Conservation (phyloP, 1,140 invertebrate genomes). For the Cherax destructor region DNA sequence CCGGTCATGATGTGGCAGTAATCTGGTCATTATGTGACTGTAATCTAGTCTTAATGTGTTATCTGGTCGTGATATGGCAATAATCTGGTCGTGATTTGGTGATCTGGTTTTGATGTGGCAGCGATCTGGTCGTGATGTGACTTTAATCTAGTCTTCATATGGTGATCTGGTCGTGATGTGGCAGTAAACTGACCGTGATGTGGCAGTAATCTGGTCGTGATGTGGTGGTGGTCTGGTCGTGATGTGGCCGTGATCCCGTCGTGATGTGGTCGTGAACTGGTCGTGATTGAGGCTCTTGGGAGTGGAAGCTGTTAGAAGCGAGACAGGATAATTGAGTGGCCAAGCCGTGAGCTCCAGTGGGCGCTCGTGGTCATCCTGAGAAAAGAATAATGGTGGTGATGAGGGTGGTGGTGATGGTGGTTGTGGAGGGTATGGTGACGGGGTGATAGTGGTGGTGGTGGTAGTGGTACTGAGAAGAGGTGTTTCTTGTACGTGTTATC, state of each 20-base stretch:
- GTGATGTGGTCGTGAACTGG: neutral
- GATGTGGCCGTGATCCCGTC: neutral
- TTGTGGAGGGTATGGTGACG: neutral
- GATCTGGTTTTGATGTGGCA: too few species aligned
- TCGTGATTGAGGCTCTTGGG: neutral
- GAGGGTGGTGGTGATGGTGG: slow-evolving; percentile 10
- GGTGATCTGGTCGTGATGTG: too few species aligned
- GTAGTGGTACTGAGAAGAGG: neutral
- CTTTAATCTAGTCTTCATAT: too few species aligned
- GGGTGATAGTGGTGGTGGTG: slow-evolving; percentile 2
- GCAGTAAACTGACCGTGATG: too few species aligned
- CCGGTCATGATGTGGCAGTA: neutral
- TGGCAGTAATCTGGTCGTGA: too few species aligned
- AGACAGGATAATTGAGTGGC: slow-evolving; percentile 30
- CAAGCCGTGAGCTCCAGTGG: slow-evolving; percentile 14
- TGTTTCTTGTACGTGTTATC: too few species aligned
- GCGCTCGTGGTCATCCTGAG: slow-evolving; percentile 22
- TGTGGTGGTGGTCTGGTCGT: too few species aligned
- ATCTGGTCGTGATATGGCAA: too few species aligned
- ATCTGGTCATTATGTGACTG: neutral
- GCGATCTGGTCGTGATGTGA: too few species aligned
- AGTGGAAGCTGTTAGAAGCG: neutral
- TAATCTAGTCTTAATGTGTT: too few species aligned
- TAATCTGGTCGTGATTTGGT: too few species aligned
- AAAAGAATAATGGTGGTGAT: slow-evolving; percentile 6